These are phyloP conservation scores for Melipona beecheii DNA, from an alignment of 2,888 invertebrate genomes.

Conservation along the genomic window DNA sequence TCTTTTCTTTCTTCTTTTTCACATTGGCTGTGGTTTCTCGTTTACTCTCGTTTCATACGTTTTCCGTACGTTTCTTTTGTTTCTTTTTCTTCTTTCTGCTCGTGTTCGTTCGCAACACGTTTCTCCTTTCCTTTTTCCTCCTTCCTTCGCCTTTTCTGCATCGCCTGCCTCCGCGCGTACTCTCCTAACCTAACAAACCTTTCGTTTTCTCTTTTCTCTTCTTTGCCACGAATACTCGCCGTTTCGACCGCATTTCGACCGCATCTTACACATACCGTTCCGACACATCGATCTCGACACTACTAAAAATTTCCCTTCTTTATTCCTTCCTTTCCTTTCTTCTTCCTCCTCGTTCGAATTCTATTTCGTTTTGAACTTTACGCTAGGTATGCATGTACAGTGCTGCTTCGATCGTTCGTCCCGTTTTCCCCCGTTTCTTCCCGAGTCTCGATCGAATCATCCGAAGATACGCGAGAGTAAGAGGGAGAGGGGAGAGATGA, in stretches of 20 bases:
- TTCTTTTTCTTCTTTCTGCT: neutral
- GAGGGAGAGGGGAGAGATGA: constrained; percentile 48
- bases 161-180: constrained; percentile 44
- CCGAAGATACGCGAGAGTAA: constrained; percentile 62
- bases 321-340: neutral
- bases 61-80: constrained; percentile 4
- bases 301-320: constrained; percentile 5
- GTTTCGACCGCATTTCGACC: constrained; percentile 27
- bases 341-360: neutral
- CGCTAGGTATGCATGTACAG: neutral
- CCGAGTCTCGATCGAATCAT: constrained; percentile 59
- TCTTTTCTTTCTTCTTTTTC: constrained; percentile 21
- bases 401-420: constrained; percentile 43
- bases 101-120: neutral
- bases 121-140: constrained; percentile 11
- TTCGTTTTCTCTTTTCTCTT: neutral
- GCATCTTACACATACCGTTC: constrained; percentile 17
- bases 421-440: constrained; percentile 53
- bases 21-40: constrained; percentile 8
- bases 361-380: neutral
- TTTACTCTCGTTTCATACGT: constrained; percentile 20
- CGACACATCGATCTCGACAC: constrained; percentile 15
- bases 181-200: constrained; percentile 15
- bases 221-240: constrained; percentile 17
- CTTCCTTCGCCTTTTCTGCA: neutral